These are phyloP conservation scores for Chrysolina oricalcia DNA, from an alignment of 2,888 invertebrate species.

Conservation along the genomic window DNA sequence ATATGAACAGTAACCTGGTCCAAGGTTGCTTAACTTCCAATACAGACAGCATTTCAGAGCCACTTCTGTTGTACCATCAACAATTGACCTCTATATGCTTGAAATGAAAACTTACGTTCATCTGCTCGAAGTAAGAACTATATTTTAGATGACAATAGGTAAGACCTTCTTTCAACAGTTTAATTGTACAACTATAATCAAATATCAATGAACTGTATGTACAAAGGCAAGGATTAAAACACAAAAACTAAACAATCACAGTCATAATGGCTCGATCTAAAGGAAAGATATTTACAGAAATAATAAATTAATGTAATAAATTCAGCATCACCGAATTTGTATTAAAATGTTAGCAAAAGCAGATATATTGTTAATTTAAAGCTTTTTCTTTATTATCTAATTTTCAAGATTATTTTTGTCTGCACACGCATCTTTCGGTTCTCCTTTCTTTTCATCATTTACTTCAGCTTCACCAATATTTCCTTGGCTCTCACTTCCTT, in stretches of 20 bases:
- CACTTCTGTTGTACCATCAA: too few relatives aligned
- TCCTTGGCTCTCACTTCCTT: conserved; percentile 1
- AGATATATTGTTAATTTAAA: conserved; percentile 49
- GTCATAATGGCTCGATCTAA: conserved; percentile 53
- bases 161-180: conserved; percentile 35
- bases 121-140: not conserved
- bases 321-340: conserved; percentile 46
- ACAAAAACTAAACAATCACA: conserved; percentile 59
- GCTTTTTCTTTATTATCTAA: not conserved
- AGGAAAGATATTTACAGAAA: conserved; percentile 47
- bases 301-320: conserved; percentile 44
- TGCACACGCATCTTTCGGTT: conserved; percentile 30
- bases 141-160: conserved; percentile 6
- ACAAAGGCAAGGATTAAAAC: conserved; percentile 52
- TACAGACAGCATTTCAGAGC: too few relatives aligned
- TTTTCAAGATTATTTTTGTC: conserved; percentile 6
- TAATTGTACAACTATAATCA: conserved; percentile 61
- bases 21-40: too few relatives aligned
- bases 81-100: not conserved
- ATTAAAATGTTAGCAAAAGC: conserved; percentile 43
- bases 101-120: not conserved
- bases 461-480: conserved; percentile 37
- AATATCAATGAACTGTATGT: conserved; percentile 59
- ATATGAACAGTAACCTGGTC: too few relatives aligned
- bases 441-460: conserved; percentile 14